phyloP scores from a whole-genome alignment of 1,140 invertebrate species.

The Leucophenga varia region DNA sequence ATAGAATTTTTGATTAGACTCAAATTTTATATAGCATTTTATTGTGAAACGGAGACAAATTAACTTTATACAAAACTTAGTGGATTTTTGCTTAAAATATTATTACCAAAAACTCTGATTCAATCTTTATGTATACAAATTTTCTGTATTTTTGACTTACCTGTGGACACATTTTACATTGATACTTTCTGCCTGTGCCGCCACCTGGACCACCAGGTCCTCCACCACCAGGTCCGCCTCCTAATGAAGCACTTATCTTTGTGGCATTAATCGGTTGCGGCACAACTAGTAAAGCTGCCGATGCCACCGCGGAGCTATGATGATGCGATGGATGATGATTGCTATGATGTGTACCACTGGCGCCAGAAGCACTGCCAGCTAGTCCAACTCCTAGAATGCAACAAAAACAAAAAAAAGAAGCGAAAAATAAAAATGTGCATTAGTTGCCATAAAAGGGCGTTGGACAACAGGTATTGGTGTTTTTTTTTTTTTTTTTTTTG shows the following conservation, averaged over 20 bases:
- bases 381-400: constrained; percentile 52
- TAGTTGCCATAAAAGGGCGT: not conserved
- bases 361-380: constrained; percentile 59
- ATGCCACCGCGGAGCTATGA: constrained; percentile 55
- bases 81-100: too few species aligned
- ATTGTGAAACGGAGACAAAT: too few species aligned
- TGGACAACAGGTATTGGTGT: not conserved
- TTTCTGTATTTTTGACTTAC: constrained; percentile 65
- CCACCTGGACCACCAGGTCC: constrained; percentile 24
- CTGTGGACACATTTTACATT: constrained; percentile 99
- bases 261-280: constrained; percentile 87
- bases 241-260: constrained; percentile 61
- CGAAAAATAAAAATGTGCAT: not conserved
- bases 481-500: too few species aligned
- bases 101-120: too few species aligned
- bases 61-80: too few species aligned
- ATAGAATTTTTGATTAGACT: too few species aligned
- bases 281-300: constrained; percentile 74
- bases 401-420: not conserved
- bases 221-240: constrained; percentile 58
- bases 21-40: too few species aligned
- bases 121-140: too few species aligned
- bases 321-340: constrained; percentile 35
- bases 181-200: constrained; percentile 75
- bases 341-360: constrained; percentile 29